Base-by-base conservation (phyloP, 2,797 vertebrate genomes). In the Peromyscus melanophrys region DNA sequence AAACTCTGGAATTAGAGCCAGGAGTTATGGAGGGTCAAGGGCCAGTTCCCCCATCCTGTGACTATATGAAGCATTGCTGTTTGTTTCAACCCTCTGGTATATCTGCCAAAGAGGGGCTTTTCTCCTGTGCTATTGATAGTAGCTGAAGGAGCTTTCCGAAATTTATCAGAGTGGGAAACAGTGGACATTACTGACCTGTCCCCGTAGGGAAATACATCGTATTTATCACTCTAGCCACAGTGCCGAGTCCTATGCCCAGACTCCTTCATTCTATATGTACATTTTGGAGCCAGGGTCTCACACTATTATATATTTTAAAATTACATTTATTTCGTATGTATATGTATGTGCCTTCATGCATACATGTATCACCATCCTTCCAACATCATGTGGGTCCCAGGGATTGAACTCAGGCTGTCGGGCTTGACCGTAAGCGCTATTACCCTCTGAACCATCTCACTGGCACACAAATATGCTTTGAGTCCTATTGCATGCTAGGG, bases 1-100 rank as follows among this genome's bases (percentile, higher is more conserved):
- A 81, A 93, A 87, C 52, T 23, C 43, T 89, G 71, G 40, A 96
- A 71, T 88, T 49, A 67, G 81, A 92, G 46, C 49, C 75, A 90
- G 57, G 77, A 83, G 49, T 55, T 85, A 80, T 8, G 37, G 12
- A 69, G 90, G 75, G 75, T 78, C 75, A 49, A 29, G 14, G 25
- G n/a, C 49, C 31, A 92, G 37, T 31, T 89, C 69, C 90, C 25
- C 61, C 63, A 31, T 85, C 19, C 3, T 61, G 71, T 76, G 4
- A 93, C 75, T 77, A 3, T 71, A 27, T 46, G 73, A 97, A 69
- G 43, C 1, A 61, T 86, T 96, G 25, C 49, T 65, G 34, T 52
- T 67, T 78, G 12, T 91, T 61, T 90, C 75, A 90, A 75, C 40
- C 71, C 31, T 43, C 14, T 55, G 29, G 6, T 86, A 78, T 43